Conservation (phyloP, 2,888 invertebrate genomes). For the Drosophila neonasuta region DNA sequence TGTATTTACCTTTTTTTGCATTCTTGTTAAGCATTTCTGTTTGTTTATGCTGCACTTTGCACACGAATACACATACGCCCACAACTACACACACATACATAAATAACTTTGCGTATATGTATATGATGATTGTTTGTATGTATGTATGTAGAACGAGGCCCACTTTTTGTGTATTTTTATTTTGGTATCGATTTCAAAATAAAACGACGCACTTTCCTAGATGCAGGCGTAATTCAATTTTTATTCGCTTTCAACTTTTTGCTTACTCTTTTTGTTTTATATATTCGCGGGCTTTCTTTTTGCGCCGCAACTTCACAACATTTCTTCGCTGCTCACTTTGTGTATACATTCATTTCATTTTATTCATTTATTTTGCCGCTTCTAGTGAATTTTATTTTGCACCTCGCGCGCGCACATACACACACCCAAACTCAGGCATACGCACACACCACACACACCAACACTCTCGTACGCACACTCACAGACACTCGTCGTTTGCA, state of each 20-base stretch:
- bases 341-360: slow-evolving; percentile 46
- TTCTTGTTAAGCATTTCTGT: slow-evolving; percentile 55
- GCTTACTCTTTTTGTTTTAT: slow-evolving; percentile 30
- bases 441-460: slow-evolving; percentile 6
- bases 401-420: slow-evolving; percentile 46
- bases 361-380: slow-evolving; percentile 60
- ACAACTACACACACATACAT: slow-evolving; percentile 19
- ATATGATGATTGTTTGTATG: slow-evolving; percentile 16
- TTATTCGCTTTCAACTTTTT: slow-evolving; percentile 11
- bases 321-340: slow-evolving; percentile 45
- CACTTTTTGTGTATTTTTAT: slow-evolving; percentile 66
- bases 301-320: slow-evolving; percentile 73
- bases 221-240: slow-evolving; percentile 54
- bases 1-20: slow-evolving; percentile 65
- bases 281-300: slow-evolving; percentile 69
- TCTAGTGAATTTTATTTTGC: slow-evolving; percentile 64
- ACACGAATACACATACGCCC: slow-evolving; percentile 33
- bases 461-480: slow-evolving; percentile 16
- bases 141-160: slow-evolving; percentile 47
- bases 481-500: slow-evolving; percentile 9
- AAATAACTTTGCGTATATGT: slow-evolving; percentile 15
- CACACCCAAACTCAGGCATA: slow-evolving; percentile 19
- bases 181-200: slow-evolving; percentile 78
- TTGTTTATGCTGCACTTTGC: slow-evolving; percentile 59
- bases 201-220: slow-evolving; percentile 74